Conservation (phyloP, 2,797 vertebrate genomes). For the Anguilla megastoma region DNA sequence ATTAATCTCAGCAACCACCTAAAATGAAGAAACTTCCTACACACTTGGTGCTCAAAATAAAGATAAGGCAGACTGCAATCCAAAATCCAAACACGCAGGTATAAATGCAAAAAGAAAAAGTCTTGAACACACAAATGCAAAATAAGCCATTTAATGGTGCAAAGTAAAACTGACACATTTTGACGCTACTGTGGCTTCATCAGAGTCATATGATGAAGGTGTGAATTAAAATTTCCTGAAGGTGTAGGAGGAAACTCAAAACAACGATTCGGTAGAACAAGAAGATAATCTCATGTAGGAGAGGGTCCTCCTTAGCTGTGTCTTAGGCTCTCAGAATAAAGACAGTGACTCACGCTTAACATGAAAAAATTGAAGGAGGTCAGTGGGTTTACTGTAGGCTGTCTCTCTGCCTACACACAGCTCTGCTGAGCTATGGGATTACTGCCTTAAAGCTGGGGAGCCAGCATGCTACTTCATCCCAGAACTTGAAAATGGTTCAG, state of each 20-base stretch:
- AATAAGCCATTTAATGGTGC: no score
- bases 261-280: neutral
- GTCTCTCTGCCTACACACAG: neutral
- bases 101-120: no score
- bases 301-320: neutral
- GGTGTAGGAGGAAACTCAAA: neutral
- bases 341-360: neutral
- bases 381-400: slow-evolving; percentile 21
- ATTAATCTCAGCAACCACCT: no score
- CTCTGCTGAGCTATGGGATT: neutral
- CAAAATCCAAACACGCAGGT: no score
- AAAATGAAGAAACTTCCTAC: no score
- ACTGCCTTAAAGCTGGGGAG: neutral
- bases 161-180: no score
- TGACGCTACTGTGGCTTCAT: no score
- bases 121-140: no score
- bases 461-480: neutral
- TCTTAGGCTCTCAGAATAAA: neutral
- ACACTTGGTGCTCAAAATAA: no score
- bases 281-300: neutral
- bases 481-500: neutral
- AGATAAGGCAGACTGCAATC: no score
- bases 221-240: neutral
- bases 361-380: neutral
- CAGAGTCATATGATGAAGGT: neutral